These are phyloP conservation scores for Acipenser transmontanus DNA, from an alignment of 2,797 vertebrate species.

Conservation along the genomic window DNA sequence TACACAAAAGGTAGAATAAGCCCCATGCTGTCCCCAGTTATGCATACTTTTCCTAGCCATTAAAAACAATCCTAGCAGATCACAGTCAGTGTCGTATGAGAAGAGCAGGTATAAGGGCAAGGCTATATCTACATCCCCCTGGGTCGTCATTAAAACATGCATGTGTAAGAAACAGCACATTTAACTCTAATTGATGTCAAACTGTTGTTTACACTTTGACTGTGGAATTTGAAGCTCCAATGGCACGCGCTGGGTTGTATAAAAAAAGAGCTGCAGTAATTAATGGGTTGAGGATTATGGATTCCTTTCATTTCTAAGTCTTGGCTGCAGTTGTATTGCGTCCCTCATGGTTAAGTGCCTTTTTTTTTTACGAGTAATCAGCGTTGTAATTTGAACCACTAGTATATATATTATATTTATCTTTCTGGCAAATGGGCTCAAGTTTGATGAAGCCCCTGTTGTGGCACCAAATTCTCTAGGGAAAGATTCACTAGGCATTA, in stretches of 20 bases:
- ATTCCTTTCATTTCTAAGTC: neutral
- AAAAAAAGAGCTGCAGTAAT: neutral
- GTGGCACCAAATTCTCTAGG: too few species aligned
- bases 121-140: neutral
- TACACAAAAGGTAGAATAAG: too few species aligned
- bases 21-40: too few species aligned
- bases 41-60: too few species aligned
- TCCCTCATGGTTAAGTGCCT: neutral
- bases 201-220: neutral
- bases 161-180: neutral
- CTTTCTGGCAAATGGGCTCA: neutral
- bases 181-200: neutral
- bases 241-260: neutral
- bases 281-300: neutral
- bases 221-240: neutral
- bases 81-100: too few species aligned
- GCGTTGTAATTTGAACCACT: neutral
- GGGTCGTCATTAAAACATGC: neutral
- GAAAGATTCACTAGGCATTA: too few species aligned
- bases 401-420: neutral
- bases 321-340: neutral
- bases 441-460: too few species aligned
- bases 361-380: neutral
- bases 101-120: too few species aligned
- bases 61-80: too few species aligned